Evolutionary conservation across 2,113 vertebrate species (phyloP).

Genomic region (Calidris pugnax): DNA sequence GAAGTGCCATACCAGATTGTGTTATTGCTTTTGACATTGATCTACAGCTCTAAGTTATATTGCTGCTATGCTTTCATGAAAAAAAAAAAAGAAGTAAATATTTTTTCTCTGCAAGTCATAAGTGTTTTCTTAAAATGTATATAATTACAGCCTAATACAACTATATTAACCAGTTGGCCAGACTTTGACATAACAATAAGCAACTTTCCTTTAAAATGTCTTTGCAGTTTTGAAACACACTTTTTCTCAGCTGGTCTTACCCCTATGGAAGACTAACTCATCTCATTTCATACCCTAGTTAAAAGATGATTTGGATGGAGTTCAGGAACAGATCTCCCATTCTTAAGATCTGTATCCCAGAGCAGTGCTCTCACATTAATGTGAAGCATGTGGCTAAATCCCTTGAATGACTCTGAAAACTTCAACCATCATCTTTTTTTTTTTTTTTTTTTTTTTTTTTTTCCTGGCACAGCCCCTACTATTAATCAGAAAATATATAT

Average conservation of each 20-base stretch:
- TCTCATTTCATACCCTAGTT: slow-evolving; percentile 47
- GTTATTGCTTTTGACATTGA: slow-evolving; percentile 13
- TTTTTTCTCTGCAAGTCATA: neutral
- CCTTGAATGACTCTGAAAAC: neutral
- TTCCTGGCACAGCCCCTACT: neutral
- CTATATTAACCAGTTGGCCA: neutral
- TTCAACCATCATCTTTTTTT: neutral
- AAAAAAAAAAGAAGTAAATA: neutral
- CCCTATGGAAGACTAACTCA: slow-evolving; percentile 26
- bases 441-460: neutral
- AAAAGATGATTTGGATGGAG: slow-evolving; percentile 6
- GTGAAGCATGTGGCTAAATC: slow-evolving; percentile 54
- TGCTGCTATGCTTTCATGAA: neutral
- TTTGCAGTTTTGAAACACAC: neutral
- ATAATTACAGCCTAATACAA: neutral
- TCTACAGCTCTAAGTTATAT: neutral
- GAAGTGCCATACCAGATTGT: neutral
- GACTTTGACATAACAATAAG: neutral
- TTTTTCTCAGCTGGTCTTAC: slow-evolving; percentile 30
- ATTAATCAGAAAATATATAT: neutral
- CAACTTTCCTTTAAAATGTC: slow-evolving; percentile 23
- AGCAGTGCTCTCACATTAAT: slow-evolving; percentile 22
- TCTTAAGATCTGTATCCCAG: slow-evolving; percentile 55
- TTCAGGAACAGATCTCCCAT: slow-evolving; percentile 42
- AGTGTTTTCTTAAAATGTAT: neutral